These are phyloP conservation scores for Lepidurus packardi DNA, from an alignment of 1,140 invertebrate species.

Conservation along the genomic window DNA sequence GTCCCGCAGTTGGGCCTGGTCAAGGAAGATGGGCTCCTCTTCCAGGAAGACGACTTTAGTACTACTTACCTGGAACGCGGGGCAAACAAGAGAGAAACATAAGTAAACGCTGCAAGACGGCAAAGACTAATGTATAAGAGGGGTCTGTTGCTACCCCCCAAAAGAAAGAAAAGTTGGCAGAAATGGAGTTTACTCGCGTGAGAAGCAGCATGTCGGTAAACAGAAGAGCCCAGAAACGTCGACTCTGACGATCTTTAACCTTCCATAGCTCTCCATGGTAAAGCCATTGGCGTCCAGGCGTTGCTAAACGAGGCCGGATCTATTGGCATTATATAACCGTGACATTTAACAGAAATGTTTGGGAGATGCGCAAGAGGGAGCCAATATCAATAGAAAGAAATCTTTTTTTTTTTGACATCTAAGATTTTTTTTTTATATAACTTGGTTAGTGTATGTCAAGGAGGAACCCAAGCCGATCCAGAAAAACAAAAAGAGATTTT, in stretches of 20 bases:
- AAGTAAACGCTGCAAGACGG: not conserved
- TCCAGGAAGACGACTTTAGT: not conserved
- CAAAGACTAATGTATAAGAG: too few species aligned
- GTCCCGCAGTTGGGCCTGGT: not conserved
- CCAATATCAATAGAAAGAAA: too few species aligned
- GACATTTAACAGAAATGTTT: too few species aligned
- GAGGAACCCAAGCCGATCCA: not conserved
- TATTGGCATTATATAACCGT: not conserved
- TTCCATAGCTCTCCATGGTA: constrained; percentile 74
- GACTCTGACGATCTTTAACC: constrained; percentile 69
- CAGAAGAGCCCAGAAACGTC: constrained; percentile 74
- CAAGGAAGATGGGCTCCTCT: not conserved
- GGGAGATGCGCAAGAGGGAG: too few species aligned
- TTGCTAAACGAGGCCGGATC: constrained; percentile 49
- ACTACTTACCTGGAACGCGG: not conserved
- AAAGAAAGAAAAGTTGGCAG: too few species aligned
- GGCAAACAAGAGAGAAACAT: not conserved
- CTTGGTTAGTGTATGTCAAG: not conserved
- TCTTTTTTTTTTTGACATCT: too few species aligned
- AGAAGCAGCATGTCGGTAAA: constrained; percentile 76
- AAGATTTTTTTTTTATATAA: too few species aligned
- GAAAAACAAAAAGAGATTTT: not conserved
- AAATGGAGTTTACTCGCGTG: constrained; percentile 62
- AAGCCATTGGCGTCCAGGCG: constrained; percentile 75
- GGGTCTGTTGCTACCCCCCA: too few species aligned